Base-by-base conservation (phyloP, 2,113 vertebrate species). In the Macquaria australasica region DNA sequence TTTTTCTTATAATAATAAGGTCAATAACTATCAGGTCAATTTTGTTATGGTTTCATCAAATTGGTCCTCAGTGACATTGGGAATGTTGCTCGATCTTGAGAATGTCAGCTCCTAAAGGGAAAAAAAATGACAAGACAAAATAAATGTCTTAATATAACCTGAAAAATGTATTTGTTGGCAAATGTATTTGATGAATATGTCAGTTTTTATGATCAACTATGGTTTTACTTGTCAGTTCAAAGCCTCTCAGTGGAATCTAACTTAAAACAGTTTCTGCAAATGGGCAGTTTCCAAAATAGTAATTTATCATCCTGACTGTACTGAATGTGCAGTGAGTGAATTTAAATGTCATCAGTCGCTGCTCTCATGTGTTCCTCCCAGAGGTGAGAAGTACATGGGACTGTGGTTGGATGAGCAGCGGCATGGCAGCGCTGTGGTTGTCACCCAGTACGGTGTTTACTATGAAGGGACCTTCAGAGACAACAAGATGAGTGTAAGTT, bases 321-420 rank as follows among this genome's bases (percentile, higher is more conserved):
- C 25, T 70, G 18, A 53, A 50, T 73, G 41, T 59, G 20, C 31
- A 53, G 4, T 41, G n/a, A 39, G 10, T 21, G 9, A 63, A 71
- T 74, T 34, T 14, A 20, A 34, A 63, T 53, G 28, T 62, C 4
- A 60, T 39, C 21, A 21, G 2, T 53, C 11, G 8, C 25, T 37
- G 8, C n/a, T 78, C 4, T 64, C 18, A 1, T 75, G 43, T 81
- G 45, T 34, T 73, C 39, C 51, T 62, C 34, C n/a, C 83, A 99
- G 98, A 87, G 98, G 98, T 50, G 97, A 99, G 87, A 99, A 99
- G 89, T 99, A 98, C 79, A 98, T 99, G 98, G 98, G 98, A 18
- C 94, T 96, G 95, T 99, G 98, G 98, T 93, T 96, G 80, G 98
- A 99, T 31, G 98, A 99, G 75, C 89, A 96, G 68, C 96, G 97